Conservation (phyloP, 2,888 invertebrate genomes). For the Fragum sueziense region DNA sequence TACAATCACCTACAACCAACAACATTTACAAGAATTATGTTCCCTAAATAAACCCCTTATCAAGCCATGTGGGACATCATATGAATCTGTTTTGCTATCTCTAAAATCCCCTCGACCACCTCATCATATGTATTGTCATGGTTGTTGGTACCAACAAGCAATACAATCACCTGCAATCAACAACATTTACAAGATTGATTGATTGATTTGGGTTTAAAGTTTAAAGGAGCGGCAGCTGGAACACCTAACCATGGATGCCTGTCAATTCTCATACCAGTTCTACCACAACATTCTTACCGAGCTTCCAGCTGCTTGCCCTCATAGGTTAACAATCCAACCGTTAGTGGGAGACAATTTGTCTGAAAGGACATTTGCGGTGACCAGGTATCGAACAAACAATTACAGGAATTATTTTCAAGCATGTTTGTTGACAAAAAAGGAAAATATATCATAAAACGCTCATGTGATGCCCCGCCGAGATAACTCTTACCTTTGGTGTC, state of each 20-base stretch:
- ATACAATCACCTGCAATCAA: slow-evolving; percentile 90
- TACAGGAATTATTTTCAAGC: background rate
- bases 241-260: background rate
- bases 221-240: background rate
- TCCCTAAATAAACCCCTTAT: no score
- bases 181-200: no score
- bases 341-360: no score
- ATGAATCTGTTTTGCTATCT: slow-evolving; percentile 89
- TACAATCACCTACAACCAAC: slow-evolving; percentile 90
- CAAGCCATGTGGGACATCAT: no score
- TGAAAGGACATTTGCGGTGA: no score
- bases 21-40: no score
- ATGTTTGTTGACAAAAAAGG: background rate
- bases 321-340: no score
- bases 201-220: no score
- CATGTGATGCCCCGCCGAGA: background rate
- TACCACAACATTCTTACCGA: no score
- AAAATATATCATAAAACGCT: background rate
- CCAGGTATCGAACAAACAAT: background rate
- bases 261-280: no score
- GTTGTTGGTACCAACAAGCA: slow-evolving; percentile 95
- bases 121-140: slow-evolving; percentile 90
- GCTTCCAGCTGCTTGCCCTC: no score
- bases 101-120: slow-evolving; percentile 90
- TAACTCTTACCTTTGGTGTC: slow-evolving; percentile 88